phyloP scores from a whole-genome alignment of 2,888 invertebrate species.

The Meghimatium bilineatum region DNA sequence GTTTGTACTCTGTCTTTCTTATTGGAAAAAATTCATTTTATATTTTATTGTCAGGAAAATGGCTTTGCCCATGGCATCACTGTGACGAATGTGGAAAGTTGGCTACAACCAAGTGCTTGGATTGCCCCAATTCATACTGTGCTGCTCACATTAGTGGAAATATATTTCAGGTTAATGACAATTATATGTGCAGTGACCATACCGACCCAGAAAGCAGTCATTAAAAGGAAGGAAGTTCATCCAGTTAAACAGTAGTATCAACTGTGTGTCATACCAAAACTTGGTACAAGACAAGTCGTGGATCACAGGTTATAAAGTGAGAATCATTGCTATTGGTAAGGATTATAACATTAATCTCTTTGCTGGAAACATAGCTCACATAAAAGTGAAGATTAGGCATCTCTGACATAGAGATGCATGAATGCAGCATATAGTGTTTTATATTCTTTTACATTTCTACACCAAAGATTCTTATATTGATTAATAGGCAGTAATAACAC shows the following conservation, averaged over 20 bases:
- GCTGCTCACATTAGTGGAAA: slow-evolving; percentile 68
- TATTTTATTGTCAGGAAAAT: slow-evolving; percentile 76
- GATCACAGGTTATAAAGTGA: neutral
- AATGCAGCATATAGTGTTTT: neutral
- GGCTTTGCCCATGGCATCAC: slow-evolving; percentile 81
- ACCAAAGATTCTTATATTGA: too few relatives aligned
- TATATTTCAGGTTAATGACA: slow-evolving; percentile 60
- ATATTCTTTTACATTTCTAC: too few relatives aligned
- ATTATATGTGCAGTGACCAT: slow-evolving; percentile 67
- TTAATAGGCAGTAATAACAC: too few relatives aligned
- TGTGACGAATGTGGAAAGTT: slow-evolving; percentile 80
- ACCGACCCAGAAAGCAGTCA: slow-evolving; percentile 57
- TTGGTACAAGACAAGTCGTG: slow-evolving; percentile 37
- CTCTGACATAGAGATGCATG: slow-evolving; percentile 32
- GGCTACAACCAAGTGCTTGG: slow-evolving; percentile 77
- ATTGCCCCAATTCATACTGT: slow-evolving; percentile 80
- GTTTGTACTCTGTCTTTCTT: too few relatives aligned
- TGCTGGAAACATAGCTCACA: neutral
- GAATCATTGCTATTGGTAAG: neutral
- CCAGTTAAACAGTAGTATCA: neutral
- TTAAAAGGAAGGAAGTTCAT: neutral
- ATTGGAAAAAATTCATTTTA: neutral
- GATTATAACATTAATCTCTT: neutral
- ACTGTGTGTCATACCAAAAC: slow-evolving; percentile 48
- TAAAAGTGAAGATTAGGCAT: slow-evolving; percentile 37